phyloP scores from a whole-genome alignment of 2,888 invertebrate species.

The Lepeophtheirus nordmannii region DNA sequence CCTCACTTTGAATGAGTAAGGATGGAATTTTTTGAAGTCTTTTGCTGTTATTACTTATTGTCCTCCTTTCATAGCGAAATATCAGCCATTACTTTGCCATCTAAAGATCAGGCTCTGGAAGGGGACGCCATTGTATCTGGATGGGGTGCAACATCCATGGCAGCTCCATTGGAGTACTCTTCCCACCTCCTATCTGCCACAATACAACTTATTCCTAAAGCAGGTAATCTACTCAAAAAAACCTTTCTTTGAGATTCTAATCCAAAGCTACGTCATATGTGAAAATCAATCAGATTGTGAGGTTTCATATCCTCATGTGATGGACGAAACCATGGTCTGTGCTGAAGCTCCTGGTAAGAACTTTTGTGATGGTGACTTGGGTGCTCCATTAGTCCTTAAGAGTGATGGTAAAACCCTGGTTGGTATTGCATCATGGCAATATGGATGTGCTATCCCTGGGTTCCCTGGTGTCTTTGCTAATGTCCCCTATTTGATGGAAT shows the following conservation, averaged over 20 bases:
- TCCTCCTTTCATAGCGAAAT: background rate
- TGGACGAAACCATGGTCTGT: conserved; percentile 26
- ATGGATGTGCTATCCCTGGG: conserved; percentile 4
- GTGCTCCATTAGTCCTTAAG: conserved; percentile 16
- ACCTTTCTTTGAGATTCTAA: too few species aligned
- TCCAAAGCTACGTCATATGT: background rate
- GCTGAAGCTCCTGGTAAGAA: conserved; percentile 26
- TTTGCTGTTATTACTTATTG: too few species aligned
- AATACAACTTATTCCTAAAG: conserved; percentile 24
- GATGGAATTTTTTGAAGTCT: background rate
- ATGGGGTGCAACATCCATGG: conserved; percentile 25
- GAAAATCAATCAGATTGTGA: background rate
- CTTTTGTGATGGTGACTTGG: conserved; percentile 26
- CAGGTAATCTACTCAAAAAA: background rate
- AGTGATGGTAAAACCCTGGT: conserved; percentile 5
- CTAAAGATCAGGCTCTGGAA: conserved; percentile 21
- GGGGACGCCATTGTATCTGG: conserved; percentile 24
- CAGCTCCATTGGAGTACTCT: background rate
- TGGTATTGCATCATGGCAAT: background rate
- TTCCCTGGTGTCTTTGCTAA: conserved; percentile 4
- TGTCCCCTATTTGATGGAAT: background rate
- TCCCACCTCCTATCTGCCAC: conserved; percentile 24
- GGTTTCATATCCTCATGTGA: background rate
- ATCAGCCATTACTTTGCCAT: conserved; percentile 22
- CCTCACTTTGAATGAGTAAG: conserved; percentile 26